Base-by-base conservation (phyloP, 2,888 invertebrate genomes). In the Sesia apiformis region DNA sequence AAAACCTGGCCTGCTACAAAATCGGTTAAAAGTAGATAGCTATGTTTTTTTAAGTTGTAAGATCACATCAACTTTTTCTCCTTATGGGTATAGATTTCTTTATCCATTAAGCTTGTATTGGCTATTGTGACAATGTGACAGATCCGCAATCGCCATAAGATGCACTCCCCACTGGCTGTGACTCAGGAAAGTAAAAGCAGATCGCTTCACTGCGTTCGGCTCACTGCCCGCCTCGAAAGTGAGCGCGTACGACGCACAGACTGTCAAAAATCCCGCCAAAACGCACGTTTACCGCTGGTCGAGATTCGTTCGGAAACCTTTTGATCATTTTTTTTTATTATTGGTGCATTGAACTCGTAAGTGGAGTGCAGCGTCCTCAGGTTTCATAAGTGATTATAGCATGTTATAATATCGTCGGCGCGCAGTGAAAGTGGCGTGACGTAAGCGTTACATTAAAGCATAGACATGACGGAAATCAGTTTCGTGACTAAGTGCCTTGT, bases 401-500 rank as follows among this genome's bases (percentile, higher is more conserved):
- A 78, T 84, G 81, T 78, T 78, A 74, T 75, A 72, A 74, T 73
- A 73, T 57, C 63, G 53, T 49, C 55, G 73, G 67, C 68, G 70
- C 74, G 70, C 69, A 84, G 87, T 87, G 88, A 88, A 88, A 88
- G 88, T 87, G 84, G 55, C 65, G 78, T 87, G 85, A 86, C 87
- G 87, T 81, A 87, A 86, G 64, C 70, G 65, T 83, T 83, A 81
- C 81, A 82, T 84, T 84, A 81, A 78, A 80, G 64, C 63, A 72
- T 66, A 57, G 69, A 66, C 75, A 85, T 87, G 87, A 81, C 86
- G 80, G 80, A 83, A 82, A 75, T 77, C 66, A 70, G 73, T 65
- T 74, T 83, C 67, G 79, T 83, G 79, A 84, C 81, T 72, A 73
- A 64, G 72, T 81, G 76, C 73, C 74, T 83, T 75, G 75, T 78